These are phyloP conservation scores for Araneus ventricosus DNA, from an alignment of 1,140 invertebrate species.

Conservation along the genomic window DNA sequence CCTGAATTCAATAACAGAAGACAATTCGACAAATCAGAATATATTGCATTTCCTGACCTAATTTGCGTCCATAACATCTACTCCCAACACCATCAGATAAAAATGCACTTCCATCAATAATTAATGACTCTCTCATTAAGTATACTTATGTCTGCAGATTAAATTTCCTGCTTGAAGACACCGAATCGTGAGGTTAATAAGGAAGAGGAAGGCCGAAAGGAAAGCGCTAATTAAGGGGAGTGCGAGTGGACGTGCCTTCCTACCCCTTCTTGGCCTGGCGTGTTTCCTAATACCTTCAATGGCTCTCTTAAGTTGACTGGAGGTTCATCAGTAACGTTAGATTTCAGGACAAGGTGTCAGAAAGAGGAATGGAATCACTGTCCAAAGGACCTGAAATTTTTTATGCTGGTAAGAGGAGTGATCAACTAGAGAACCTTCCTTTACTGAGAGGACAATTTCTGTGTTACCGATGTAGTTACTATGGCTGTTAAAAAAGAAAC, in stretches of 20 bases:
- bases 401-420: not conserved
- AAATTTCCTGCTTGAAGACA: constrained; percentile 29
- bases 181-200: constrained; percentile 3
- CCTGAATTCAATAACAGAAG: too few species aligned
- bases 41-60: too few species aligned
- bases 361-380: constrained; percentile 6
- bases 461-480: too few species aligned
- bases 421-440: not conserved
- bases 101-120: constrained; percentile 26
- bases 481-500: too few species aligned
- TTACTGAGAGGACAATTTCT: too few species aligned
- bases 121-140: constrained; percentile 37
- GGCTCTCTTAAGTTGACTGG: too few species aligned
- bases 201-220: constrained; percentile 18
- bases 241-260: not conserved
- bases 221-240: not conserved
- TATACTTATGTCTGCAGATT: not conserved
- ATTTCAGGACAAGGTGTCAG: not conserved
- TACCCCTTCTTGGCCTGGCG: too few species aligned
- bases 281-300: not conserved
- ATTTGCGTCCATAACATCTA: not conserved
- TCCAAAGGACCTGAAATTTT: not conserved
- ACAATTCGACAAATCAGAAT: too few species aligned
- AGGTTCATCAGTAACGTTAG: constrained; percentile 1
- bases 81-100: not conserved